phyloP scores from a whole-genome alignment of 1,140 invertebrate species.

The Heliconius melpomene region DNA sequence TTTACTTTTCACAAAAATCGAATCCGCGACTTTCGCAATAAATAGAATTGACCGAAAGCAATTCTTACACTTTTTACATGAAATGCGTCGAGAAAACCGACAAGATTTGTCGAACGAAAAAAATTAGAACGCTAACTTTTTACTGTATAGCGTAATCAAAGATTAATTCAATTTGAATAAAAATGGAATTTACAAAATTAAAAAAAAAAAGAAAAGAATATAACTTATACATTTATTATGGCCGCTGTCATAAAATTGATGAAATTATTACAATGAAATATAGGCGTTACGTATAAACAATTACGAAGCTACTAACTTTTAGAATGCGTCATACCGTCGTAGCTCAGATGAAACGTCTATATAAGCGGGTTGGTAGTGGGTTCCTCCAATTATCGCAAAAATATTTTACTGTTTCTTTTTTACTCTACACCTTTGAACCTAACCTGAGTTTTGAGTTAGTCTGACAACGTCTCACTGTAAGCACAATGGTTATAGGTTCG shows the following conservation, averaged over 20 bases:
- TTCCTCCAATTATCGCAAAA: too few relatives aligned
- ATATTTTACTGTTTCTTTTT: neutral
- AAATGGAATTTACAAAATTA: neutral
- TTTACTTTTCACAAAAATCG: neutral
- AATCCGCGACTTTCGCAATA: neutral
- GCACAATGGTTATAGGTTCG: too few relatives aligned
- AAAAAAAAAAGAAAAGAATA: neutral
- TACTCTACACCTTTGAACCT: neutral
- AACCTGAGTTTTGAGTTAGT: too few relatives aligned
- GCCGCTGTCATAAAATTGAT: neutral
- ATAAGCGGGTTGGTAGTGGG: too few relatives aligned
- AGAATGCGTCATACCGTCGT: neutral
- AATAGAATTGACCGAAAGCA: neutral
- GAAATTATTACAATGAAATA: conserved; percentile 8
- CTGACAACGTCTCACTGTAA: too few relatives aligned
- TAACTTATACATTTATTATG: neutral
- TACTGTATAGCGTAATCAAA: neutral
- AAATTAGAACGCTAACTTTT: neutral
- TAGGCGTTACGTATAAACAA: neutral
- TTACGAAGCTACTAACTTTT: neutral
- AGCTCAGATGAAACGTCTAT: neutral
- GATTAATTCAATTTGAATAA: conserved; percentile 1
- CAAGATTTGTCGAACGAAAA: neutral
- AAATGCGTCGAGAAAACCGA: neutral
- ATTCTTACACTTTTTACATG: neutral